Evolutionary conservation across 2,113 vertebrate genomes (phyloP).

Genomic region (Marcusenius ussheri): DNA sequence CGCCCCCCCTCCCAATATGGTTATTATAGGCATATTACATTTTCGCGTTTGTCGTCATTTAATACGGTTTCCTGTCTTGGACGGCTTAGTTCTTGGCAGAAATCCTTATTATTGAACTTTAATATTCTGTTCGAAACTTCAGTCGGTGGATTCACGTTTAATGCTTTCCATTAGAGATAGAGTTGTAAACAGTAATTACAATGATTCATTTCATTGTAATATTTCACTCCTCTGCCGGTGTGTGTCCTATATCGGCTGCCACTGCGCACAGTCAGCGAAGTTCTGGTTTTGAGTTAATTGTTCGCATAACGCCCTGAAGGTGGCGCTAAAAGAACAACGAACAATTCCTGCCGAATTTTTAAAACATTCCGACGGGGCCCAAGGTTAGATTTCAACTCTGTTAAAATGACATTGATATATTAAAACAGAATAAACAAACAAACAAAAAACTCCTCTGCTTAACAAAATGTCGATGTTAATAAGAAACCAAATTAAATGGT

Average conservation of each 20-base stretch:
- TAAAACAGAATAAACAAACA: background rate
- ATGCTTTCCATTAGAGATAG: background rate
- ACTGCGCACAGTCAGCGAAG: background rate
- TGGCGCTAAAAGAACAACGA: conserved; percentile 60
- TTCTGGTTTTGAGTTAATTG: background rate
- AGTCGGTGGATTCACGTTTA: background rate
- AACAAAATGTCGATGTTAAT: background rate
- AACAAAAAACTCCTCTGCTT: background rate
- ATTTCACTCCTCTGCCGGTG: background rate
- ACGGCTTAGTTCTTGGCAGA: background rate
- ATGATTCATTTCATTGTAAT: background rate
- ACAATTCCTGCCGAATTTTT: conserved; percentile 20
- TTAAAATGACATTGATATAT: background rate
- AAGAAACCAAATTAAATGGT: background rate
- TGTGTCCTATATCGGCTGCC: background rate
- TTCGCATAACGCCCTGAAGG: conserved; percentile 49
- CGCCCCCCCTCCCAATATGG: background rate
- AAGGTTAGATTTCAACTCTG: background rate
- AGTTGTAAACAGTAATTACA: background rate
- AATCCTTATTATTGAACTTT: background rate
- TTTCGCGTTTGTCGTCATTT: background rate
- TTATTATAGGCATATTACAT: background rate
- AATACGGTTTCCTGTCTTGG: background rate
- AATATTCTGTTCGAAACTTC: background rate
- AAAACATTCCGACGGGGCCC: background rate